These are phyloP conservation scores for Tetragonisca angustula DNA, from an alignment of 2,888 invertebrate genomes.

Conservation along the genomic window DNA sequence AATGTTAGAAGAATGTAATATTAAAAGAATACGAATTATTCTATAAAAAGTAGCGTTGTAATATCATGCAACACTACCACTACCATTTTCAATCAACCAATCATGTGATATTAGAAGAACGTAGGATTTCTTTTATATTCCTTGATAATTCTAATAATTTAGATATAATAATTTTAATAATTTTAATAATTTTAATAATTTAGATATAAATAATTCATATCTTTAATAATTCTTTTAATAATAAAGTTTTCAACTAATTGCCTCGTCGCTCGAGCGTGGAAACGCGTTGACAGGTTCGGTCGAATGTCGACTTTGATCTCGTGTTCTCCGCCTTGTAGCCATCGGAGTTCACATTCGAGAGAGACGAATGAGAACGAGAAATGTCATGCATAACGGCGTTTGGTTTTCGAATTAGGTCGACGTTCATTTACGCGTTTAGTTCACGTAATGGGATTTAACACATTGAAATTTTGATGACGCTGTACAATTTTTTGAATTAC, in stretches of 20 bases:
- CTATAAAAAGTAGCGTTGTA: neutral
- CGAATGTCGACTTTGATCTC: neutral
- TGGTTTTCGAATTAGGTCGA: too few relatives aligned
- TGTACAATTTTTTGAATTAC: neutral
- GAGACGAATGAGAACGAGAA: too few relatives aligned
- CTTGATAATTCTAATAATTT: neutral
- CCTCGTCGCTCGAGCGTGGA: neutral
- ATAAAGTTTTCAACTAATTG: neutral
- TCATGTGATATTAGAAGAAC: too few relatives aligned
- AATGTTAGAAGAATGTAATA: neutral
- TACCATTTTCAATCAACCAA: neutral
- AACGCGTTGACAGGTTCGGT: neutral
- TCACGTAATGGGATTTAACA: too few relatives aligned
- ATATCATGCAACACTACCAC: too few relatives aligned
- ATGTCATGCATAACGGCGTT: too few relatives aligned
- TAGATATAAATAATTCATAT: too few relatives aligned
- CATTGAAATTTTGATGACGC: neutral
- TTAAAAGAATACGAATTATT: neutral
- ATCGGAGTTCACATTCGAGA: neutral
- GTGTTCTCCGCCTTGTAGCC: neutral
- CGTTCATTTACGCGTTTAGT: too few relatives aligned
- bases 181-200: too few relatives aligned
- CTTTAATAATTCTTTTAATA: neutral
- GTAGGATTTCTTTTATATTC: too few relatives aligned
- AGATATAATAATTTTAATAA: too few relatives aligned